A percentile compares a stretch with the other conserved stretches of the same genome.
Evolutionary conservation across 2,888 invertebrate genomes (phyloP).

Genomic region (Leptopilina drosophilae): DNA sequence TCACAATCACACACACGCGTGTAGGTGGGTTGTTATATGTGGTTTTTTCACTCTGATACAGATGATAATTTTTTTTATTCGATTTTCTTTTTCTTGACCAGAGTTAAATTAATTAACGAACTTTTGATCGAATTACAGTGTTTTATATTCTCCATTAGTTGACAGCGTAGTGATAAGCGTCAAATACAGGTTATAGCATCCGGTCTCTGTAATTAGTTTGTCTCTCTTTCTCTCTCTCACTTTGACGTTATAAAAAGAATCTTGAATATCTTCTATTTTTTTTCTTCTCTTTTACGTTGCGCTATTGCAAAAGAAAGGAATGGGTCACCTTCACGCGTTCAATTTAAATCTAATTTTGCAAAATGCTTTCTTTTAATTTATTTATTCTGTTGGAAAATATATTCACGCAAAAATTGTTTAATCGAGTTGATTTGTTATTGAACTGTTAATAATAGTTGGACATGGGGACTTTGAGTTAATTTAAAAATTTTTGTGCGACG

Average conservation of each 20-base stretch:
- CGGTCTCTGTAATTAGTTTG: constrained; percentile 2
- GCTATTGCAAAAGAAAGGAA: neutral
- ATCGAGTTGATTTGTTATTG: too few species aligned
- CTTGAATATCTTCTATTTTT: neutral
- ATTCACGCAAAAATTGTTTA: too few species aligned
- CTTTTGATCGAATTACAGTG: constrained; percentile 5
- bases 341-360: constrained; percentile 1
- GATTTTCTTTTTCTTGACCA: constrained; percentile 5
- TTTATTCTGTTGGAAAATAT: too few species aligned
- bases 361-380: neutral
- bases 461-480: too few species aligned
- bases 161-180: constrained; percentile 3
- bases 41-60: neutral
- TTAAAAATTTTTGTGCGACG: too few species aligned
- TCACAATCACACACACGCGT: neutral
- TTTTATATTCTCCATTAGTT: constrained; percentile 5
- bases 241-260: constrained; percentile 36
- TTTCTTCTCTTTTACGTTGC: neutral
- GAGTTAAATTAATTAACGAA: constrained; percentile 35
- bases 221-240: neutral
- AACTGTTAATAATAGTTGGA: too few species aligned
- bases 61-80: neutral
- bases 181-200: constrained; percentile 17
- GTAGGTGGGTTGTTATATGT: neutral
- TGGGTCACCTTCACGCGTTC: neutral